Conservation (phyloP, 2,888 invertebrate genomes). For the Spodoptera exigua region DNA sequence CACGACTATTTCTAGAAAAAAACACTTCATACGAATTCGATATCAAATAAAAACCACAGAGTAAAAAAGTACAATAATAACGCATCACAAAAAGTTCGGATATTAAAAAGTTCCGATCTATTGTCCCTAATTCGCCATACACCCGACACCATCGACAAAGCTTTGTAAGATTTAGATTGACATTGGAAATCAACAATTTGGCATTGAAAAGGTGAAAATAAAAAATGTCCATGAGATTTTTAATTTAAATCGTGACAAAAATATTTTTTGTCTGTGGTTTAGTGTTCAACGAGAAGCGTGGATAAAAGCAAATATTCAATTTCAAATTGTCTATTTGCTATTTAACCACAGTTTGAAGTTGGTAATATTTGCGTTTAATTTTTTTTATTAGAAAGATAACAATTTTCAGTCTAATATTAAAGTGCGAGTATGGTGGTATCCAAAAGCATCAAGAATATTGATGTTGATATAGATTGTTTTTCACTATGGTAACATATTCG, state of each 20-base stretch:
- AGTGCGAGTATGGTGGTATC: too few species aligned
- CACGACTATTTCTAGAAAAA: constrained; percentile 18
- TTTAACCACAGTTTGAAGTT: not conserved
- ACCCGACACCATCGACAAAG: constrained; percentile 32
- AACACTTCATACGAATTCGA: constrained; percentile 7
- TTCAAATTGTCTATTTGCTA: constrained; percentile 13
- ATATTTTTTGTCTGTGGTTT: constrained; percentile 26
- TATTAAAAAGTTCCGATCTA: constrained; percentile 60
- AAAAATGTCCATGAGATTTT: constrained; percentile 56
- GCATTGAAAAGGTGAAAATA: constrained; percentile 44
- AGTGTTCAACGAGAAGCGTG: constrained; percentile 38
- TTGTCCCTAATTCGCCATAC: constrained; percentile 66
- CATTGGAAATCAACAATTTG: constrained; percentile 39
- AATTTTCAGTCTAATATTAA: too few species aligned
- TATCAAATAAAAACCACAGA: constrained; percentile 23
- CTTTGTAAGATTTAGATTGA: constrained; percentile 44
- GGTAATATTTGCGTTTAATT: not conserved
- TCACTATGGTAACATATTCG: too few species aligned
- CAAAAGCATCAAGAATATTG: too few species aligned
- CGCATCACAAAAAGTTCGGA: constrained; percentile 65
- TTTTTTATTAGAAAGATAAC: too few species aligned
- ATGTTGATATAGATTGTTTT: too few species aligned
- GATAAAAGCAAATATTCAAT: constrained; percentile 19
- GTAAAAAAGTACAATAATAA: constrained; percentile 65
- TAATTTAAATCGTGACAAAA: constrained; percentile 67